Evolutionary conservation across 2,797 vertebrate species (phyloP).

Genomic region (Phoxinus dragarum): DNA sequence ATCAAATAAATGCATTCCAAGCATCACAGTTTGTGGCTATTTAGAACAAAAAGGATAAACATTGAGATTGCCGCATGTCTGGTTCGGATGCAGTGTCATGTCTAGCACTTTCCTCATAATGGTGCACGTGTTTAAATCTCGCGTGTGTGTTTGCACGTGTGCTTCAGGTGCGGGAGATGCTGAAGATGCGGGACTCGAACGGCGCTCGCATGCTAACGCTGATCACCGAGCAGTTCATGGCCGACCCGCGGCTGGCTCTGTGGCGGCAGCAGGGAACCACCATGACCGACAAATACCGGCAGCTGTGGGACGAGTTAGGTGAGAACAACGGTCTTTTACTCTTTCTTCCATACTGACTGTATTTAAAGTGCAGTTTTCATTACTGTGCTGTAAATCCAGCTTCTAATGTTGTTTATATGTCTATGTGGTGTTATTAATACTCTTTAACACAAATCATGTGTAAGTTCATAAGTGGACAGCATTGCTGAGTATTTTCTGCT

Average conservation of each 20-base stretch:
- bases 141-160: neutral
- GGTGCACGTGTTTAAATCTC: neutral
- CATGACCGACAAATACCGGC: conserved; percentile 97
- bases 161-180: conserved; percentile 93
- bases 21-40: neutral
- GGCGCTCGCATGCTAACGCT: conserved; percentile 95
- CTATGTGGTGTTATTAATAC: too few species aligned
- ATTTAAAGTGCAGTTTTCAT: too few species aligned
- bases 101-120: conserved; percentile 8
- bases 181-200: conserved; percentile 98
- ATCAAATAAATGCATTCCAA: neutral
- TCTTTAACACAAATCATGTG: too few species aligned
- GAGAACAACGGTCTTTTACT: conserved; percentile 64
- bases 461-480: too few species aligned
- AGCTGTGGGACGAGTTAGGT: conserved; percentile 98
- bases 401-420: too few species aligned
- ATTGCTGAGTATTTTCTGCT: too few species aligned
- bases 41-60: neutral
- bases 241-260: conserved; percentile 91
- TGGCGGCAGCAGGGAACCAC: conserved; percentile 98
- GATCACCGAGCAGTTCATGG: conserved; percentile 98
- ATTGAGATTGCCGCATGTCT: neutral
- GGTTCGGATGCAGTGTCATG: neutral
- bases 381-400: too few species aligned
- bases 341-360: too few species aligned